Conservation (phyloP, 2,113 vertebrate species). For the Rhinopomastus cyanomelas region DNA sequence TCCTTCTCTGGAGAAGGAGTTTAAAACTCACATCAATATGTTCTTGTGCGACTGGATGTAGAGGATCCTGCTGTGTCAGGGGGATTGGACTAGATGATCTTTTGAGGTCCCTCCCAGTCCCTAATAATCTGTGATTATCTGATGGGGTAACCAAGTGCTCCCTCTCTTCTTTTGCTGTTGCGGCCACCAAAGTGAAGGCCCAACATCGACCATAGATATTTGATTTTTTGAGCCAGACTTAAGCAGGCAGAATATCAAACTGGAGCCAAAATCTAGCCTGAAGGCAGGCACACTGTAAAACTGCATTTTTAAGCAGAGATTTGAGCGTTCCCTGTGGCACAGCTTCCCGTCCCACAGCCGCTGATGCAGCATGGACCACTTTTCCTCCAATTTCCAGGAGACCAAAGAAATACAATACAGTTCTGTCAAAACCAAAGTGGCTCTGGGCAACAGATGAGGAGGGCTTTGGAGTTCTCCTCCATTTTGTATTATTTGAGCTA, state of each 20-base stretch:
- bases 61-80: no score
- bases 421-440: slow-evolving; percentile 26
- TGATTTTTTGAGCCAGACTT: slow-evolving; percentile 5
- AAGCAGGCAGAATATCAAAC: slow-evolving; percentile 8
- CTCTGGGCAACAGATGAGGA: slow-evolving; percentile 23
- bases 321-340: neutral
- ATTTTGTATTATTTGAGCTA: neutral
- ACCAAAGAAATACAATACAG: slow-evolving; percentile 37
- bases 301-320: neutral
- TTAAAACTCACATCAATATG: no score
- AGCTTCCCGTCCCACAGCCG: neutral
- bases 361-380: neutral
- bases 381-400: slow-evolving; percentile 22
- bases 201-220: neutral
- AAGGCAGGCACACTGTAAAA: neutral
- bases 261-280: neutral
- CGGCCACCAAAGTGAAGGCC: neutral
- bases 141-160: neutral
- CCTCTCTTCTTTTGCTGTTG: neutral
- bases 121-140: no score
- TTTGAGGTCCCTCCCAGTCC: no score
- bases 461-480: neutral
- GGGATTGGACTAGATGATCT: no score
- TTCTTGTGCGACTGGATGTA: no score
- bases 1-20: no score